Percentiles rank a stretch among this genome's conserved stretches.
These are phyloP conservation scores for Magallana ariakensis DNA, from an alignment of 1,140 invertebrate genomes.

Conservation along the genomic window DNA sequence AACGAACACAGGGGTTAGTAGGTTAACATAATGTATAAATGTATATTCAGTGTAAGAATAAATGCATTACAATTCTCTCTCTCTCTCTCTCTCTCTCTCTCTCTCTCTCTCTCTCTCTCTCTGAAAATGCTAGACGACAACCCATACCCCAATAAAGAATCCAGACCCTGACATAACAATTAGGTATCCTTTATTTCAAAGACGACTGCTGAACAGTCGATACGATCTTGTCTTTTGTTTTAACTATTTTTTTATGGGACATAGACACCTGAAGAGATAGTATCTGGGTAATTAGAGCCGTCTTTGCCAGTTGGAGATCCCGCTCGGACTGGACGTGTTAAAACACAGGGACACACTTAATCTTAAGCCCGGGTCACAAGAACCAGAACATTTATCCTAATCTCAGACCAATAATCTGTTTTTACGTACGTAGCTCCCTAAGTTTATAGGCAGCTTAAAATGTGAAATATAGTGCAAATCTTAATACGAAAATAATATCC, in stretches of 20 bases:
- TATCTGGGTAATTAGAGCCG: constrained; percentile 19
- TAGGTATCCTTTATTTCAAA: constrained; percentile 20
- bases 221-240: constrained; percentile 18
- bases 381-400: background rate
- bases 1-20: constrained; percentile 2
- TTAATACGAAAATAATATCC: background rate
- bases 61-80: background rate
- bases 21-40: constrained; percentile 26
- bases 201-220: constrained; percentile 11
- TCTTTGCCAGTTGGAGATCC: background rate
- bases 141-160: background rate
- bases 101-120: constrained; percentile 39
- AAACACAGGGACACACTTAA: background rate
- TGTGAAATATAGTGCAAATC: constrained; percentile 27
- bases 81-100: constrained; percentile 39
- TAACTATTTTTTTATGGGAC: constrained; percentile 13
- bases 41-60: background rate
- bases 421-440: background rate
- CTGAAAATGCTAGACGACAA: background rate
- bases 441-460: constrained; percentile 10
- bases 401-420: constrained; percentile 4
- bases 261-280: constrained; percentile 9
- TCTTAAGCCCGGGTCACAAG: background rate
- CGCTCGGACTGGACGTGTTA: constrained; percentile 4
- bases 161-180: constrained; percentile 22